Conservation (phyloP, 2,113 vertebrate genomes). For the Platysternon megacephalum region DNA sequence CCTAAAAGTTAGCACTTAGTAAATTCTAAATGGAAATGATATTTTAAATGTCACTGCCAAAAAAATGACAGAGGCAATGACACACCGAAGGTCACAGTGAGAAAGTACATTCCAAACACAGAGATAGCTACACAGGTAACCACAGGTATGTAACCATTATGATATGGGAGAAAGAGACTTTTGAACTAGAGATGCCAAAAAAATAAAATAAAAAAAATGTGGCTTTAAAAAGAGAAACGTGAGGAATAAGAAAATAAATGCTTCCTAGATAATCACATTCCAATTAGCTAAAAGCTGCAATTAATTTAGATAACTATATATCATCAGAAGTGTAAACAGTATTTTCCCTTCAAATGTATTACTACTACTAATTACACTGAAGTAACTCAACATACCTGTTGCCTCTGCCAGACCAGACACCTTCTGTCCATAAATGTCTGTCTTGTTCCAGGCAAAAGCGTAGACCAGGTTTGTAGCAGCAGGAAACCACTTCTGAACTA, state of each 20-base stretch:
- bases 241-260: conserved; percentile 49
- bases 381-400: conserved; percentile 84
- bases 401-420: conserved; percentile 93
- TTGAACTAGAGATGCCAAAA: conserved; percentile 67
- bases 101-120: conserved; percentile 67
- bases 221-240: conserved; percentile 28
- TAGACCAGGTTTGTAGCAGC: conserved; percentile 92
- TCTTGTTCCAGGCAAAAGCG: conserved; percentile 97
- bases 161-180: conserved; percentile 52
- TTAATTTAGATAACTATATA: conserved; percentile 41
- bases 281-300: conserved; percentile 32
- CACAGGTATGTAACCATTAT: conserved; percentile 36
- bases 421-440: conserved; percentile 96
- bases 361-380: conserved; percentile 7
- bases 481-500: conserved; percentile 95
- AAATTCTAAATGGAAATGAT: conserved; percentile 72
- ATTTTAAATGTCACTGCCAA: conserved; percentile 77
- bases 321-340: not conserved
- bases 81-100: conserved; percentile 75
- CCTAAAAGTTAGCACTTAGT: conserved; percentile 67
- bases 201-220: not conserved
- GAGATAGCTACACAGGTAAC: conserved; percentile 64
- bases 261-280: conserved; percentile 52
- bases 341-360: conserved; percentile 26
- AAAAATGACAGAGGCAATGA: conserved; percentile 70